A percentile compares a stretch with the other conserved stretches of the same genome.
These are phyloP conservation scores for Triplophysa bombifrons DNA, from an alignment of 2,797 vertebrate genomes.

Conservation along the genomic window DNA sequence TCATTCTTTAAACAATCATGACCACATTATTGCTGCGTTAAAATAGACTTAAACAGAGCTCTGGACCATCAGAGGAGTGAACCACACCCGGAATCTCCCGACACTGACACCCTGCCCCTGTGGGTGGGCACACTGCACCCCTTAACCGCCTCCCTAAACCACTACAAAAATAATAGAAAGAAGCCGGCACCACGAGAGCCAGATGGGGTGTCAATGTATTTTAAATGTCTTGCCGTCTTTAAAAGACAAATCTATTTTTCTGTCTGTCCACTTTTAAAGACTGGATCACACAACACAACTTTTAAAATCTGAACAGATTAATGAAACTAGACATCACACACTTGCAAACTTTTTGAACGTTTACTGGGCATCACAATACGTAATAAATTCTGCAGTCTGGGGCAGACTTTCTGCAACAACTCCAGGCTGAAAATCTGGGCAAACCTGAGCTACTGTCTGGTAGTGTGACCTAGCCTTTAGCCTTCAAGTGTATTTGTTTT, in stretches of 20 bases:
- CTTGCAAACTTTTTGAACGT: too few species aligned
- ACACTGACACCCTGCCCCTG: conserved; percentile 26
- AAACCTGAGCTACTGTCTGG: too few species aligned
- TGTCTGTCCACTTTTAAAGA: too few species aligned
- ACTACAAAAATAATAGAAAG: conserved; percentile 45
- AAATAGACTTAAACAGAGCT: conserved; percentile 46
- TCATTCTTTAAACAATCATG: conserved; percentile 55
- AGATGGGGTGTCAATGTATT: conserved; percentile 38
- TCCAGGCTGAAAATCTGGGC: too few species aligned
- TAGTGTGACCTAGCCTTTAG: too few species aligned
- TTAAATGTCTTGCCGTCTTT: conserved; percentile 5
- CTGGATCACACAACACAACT: too few species aligned
- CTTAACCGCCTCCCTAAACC: conserved; percentile 60
- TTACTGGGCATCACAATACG: too few species aligned
- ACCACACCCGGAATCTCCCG: conserved; percentile 33
- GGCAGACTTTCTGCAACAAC: too few species aligned
- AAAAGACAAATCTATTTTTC: neutral
- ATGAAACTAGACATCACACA: too few species aligned
- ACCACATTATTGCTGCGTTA: conserved; percentile 44
- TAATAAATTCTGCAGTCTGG: too few species aligned
- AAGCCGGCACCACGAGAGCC: conserved; percentile 51
- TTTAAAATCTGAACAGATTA: too few species aligned
- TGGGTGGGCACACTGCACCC: conserved; percentile 39
- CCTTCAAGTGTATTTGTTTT: too few species aligned
- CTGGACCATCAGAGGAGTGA: conserved; percentile 22